These are phyloP conservation scores for Ceratina calcarata DNA, from an alignment of 1,140 invertebrate genomes.

Conservation along the genomic window DNA sequence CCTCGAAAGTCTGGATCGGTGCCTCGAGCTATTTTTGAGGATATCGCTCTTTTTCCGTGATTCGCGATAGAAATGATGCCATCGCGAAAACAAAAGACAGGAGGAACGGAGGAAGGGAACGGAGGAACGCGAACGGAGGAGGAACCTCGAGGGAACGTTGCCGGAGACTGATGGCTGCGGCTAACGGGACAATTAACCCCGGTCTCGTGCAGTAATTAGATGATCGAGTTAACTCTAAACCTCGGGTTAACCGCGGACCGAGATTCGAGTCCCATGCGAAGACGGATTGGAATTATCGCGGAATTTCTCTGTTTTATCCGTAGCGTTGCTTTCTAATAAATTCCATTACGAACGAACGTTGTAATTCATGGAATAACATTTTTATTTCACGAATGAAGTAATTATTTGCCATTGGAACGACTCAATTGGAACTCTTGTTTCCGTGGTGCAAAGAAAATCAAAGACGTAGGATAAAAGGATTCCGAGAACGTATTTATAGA, in stretches of 20 bases:
- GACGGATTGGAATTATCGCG: constrained; percentile 36
- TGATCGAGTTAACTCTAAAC: constrained; percentile 76
- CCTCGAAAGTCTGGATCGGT: neutral
- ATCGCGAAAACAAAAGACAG: neutral
- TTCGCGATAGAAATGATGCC: neutral
- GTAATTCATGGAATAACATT: too few relatives aligned
- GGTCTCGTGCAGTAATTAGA: constrained; percentile 73
- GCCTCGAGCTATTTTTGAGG: constrained; percentile 33
- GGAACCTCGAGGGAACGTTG: neutral
- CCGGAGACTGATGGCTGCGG: constrained; percentile 47
- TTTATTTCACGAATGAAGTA: too few relatives aligned
- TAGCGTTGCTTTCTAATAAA: neutral
- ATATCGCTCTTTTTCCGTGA: constrained; percentile 16
- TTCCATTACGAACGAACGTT: neutral
- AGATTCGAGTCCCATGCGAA: constrained; percentile 61
- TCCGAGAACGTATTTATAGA: constrained; percentile 31
- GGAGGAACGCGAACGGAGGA: constrained; percentile 8
- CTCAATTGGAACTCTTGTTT: too few relatives aligned
- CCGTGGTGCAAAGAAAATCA: constrained; percentile 6
- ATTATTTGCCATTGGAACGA: too few relatives aligned
- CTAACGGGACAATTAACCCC: constrained; percentile 77
- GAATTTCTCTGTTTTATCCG: neutral
- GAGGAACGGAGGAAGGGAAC: neutral
- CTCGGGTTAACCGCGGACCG: constrained; percentile 68
- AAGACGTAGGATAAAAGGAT: neutral